Conservation (phyloP, 2,113 vertebrate species). For the Agelaius tricolor region DNA sequence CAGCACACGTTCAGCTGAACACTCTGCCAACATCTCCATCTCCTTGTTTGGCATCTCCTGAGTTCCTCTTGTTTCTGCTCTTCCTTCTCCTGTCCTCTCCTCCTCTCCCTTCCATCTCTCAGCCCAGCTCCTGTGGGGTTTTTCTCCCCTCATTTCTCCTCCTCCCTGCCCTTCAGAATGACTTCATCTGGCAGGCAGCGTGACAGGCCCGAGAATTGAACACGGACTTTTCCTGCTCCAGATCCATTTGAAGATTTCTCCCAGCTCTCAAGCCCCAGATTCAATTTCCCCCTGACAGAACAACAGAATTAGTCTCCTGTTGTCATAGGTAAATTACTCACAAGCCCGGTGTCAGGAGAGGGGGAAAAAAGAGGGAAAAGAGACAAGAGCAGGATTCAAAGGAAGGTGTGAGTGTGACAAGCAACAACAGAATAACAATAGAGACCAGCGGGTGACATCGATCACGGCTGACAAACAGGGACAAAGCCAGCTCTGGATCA, state of each 20-base stretch:
- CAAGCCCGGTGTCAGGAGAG: slow-evolving; percentile 52
- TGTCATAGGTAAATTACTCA: slow-evolving; percentile 78
- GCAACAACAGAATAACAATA: slow-evolving; percentile 63
- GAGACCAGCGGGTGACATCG: slow-evolving; percentile 53
- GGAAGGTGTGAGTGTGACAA: slow-evolving; percentile 55
- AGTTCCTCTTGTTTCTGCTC: not conserved
- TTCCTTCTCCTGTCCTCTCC: not conserved
- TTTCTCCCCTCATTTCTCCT: slow-evolving; percentile 31
- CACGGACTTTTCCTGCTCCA: slow-evolving; percentile 47
- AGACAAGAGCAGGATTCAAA: slow-evolving; percentile 21
- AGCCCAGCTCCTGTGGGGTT: slow-evolving; percentile 22
- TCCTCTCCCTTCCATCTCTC: not conserved
- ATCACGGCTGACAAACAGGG: slow-evolving; percentile 68
- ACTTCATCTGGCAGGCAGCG: slow-evolving; percentile 71
- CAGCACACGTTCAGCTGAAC: not conserved
- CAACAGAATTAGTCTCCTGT: slow-evolving; percentile 74
- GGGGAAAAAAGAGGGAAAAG: not conserved
- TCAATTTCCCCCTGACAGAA: slow-evolving; percentile 81
- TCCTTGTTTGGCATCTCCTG: not conserved
- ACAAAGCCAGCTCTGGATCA: slow-evolving; percentile 44
- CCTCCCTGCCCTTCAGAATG: slow-evolving; percentile 66
- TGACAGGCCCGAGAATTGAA: slow-evolving; percentile 68
- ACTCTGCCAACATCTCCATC: not conserved
- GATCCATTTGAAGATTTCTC: slow-evolving; percentile 74
- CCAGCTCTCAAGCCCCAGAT: slow-evolving; percentile 69